Base-by-base conservation (phyloP, 2,888 invertebrate species). In the Pharmacophagus antenor region DNA sequence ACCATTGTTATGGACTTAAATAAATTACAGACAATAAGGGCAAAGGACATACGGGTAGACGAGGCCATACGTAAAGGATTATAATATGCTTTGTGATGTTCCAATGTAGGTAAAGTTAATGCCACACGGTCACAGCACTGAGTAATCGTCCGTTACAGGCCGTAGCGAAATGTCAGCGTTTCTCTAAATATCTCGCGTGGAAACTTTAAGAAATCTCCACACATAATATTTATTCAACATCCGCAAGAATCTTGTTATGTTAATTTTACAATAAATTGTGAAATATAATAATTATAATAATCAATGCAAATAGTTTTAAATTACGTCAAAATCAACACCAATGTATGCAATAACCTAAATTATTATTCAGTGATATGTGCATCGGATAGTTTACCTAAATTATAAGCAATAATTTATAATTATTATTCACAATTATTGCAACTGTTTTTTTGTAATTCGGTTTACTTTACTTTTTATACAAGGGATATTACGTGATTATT, bases 71-170 rank as follows among this genome's bases (percentile, higher is more conserved):
- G 15, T 51, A 54, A 44, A 37, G 21, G 41, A 58, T 61, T 63
- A 62, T 62, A 62, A 58, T 62, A 56, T 56, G 55, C 56, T 64
- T 62, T 61, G 70, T 69, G 66, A 70, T 68, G 69, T 70, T 71
- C 61, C 69, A 72, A 77, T 74, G 72, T 74, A 76, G 71, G 72
- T 75, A 78, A 79, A 74, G 72, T 76, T 74, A 81, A 82, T 80
- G 78, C 70, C 77, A 77, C 64, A 71, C 72, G 76, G 73, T 76
- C 70, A 70, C 67, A 70, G 75, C 70, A 71, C 70, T 71, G 70
- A 76, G 74, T 74, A 77, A 74, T 70, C 68, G 73, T 71, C 72
- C 69, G 71, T 72, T 74, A 65, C 71, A 67, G 73, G 72, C 70
- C 65, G 64, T 68, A 68, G 69, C 65, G 70, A 82, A 80, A 82